Conservation (phyloP, 2,797 vertebrate species). For the Rachycentron canadum region DNA sequence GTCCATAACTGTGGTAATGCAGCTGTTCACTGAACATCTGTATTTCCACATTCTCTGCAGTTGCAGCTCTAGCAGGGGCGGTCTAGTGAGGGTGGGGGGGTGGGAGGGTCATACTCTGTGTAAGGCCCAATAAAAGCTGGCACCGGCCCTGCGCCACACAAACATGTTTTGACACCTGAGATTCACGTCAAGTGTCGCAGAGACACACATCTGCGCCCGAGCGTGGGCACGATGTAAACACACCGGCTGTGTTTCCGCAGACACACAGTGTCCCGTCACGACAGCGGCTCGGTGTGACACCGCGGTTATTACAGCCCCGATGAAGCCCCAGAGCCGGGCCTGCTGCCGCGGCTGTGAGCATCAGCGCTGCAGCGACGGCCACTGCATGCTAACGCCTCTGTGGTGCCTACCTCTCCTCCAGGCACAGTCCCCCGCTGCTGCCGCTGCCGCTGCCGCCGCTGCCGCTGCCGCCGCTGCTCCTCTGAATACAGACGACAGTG, state of each 20-base stretch:
- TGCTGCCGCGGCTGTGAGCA: constrained; percentile 15
- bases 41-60: background rate
- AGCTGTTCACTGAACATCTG: background rate
- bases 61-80: background rate
- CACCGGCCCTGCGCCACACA: constrained; percentile 16
- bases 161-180: constrained; percentile 32
- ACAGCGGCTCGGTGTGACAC: constrained; percentile 16
- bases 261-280: constrained; percentile 28
- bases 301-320: constrained; percentile 1
- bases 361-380: background rate
- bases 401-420: constrained; percentile 46
- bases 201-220: background rate
- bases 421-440: constrained; percentile 27
- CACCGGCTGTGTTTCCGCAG: constrained; percentile 6
- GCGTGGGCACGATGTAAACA: constrained; percentile 2
- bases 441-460: constrained; percentile 15
- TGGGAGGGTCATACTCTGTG: constrained; percentile 3
- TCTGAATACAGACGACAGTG: constrained; percentile 8
- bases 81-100: background rate
- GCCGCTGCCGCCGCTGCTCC: constrained; percentile 16
- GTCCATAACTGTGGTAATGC: background rate
- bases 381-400: background rate
- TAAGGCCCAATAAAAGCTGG: constrained; percentile 15
- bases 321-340: constrained; percentile 36
- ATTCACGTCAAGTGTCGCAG: constrained; percentile 13